Evolutionary conservation across 2,797 vertebrate genomes (phyloP).

Genomic region (Glyptemys insculpta): DNA sequence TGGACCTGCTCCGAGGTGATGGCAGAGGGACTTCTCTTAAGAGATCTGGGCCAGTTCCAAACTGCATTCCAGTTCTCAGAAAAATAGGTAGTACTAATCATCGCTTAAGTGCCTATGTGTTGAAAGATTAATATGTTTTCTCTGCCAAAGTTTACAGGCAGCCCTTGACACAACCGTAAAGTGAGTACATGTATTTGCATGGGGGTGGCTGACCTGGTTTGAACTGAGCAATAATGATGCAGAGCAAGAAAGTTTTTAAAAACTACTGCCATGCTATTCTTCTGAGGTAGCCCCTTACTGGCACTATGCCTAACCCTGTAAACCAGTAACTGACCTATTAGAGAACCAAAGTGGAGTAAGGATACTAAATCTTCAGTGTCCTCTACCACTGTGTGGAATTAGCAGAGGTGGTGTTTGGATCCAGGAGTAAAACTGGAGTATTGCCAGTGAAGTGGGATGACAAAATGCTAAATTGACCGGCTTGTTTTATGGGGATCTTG

Average conservation of each 20-base stretch:
- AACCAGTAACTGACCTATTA: constrained; percentile 33
- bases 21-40: constrained; percentile 44
- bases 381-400: neutral
- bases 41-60: constrained; percentile 53
- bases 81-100: constrained; percentile 63
- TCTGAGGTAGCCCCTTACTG: neutral
- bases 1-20: constrained; percentile 35
- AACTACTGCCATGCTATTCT: constrained; percentile 2
- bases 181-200: constrained; percentile 41
- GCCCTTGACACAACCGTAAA: constrained; percentile 53
- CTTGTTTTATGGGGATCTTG: constrained; percentile 47
- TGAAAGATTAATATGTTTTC: constrained; percentile 66
- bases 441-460: neutral
- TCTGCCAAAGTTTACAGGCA: constrained; percentile 55
- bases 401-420: neutral
- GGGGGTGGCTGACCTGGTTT: constrained; percentile 70
- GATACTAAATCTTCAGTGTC: neutral
- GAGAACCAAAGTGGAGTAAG: neutral
- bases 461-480: neutral
- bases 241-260: constrained; percentile 47
- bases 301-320: constrained; percentile 25
- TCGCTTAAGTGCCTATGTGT: constrained; percentile 38
- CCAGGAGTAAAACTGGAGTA: neutral
- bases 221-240: constrained; percentile 47
- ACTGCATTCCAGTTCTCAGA: constrained; percentile 68